Percentiles rank a stretch among this genome's conserved stretches.
Conservation (phyloP, 2,888 invertebrate species). For the Agrochola macilenta region DNA sequence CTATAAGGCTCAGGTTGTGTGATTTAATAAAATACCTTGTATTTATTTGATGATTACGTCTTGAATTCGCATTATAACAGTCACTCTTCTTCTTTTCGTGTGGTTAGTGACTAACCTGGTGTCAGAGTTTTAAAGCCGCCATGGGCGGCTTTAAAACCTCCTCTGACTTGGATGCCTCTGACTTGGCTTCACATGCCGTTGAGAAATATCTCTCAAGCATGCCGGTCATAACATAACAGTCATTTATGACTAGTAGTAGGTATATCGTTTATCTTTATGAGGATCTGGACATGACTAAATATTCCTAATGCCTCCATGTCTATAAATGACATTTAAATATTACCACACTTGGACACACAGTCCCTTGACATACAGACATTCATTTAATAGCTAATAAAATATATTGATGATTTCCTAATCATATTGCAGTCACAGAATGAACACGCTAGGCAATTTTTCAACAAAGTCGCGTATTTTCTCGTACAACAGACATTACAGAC, state of each 20-base stretch:
- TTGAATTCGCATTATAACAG: not conserved
- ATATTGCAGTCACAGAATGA: constrained; percentile 16
- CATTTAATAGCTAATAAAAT: constrained; percentile 35
- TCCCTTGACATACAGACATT: constrained; percentile 49
- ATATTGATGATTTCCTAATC: constrained; percentile 41
- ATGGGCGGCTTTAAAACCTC: too few species aligned
- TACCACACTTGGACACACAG: constrained; percentile 22
- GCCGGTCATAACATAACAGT: too few species aligned
- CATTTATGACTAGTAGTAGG: not conserved
- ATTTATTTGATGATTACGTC: constrained; percentile 4
- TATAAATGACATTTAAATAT: constrained; percentile 31
- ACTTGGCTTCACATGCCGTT: too few species aligned
- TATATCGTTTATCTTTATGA: constrained; percentile 3
- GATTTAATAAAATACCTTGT: constrained; percentile 18
- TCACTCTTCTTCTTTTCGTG: too few species aligned
- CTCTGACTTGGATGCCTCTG: too few species aligned
- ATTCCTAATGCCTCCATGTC: not conserved
- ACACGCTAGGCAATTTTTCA: constrained; percentile 26
- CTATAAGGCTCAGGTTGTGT: constrained; percentile 31
- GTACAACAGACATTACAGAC: constrained; percentile 35
- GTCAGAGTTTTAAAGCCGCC: too few species aligned
- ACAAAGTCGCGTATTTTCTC: constrained; percentile 49
- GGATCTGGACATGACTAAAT: not conserved
- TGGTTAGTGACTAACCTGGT: too few species aligned
- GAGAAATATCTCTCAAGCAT: too few species aligned